A percentile compares a stretch with the other conserved stretches of the same genome.
Evolutionary conservation across 2,113 vertebrate genomes (phyloP).

Genomic region (Rattus rattus): DNA sequence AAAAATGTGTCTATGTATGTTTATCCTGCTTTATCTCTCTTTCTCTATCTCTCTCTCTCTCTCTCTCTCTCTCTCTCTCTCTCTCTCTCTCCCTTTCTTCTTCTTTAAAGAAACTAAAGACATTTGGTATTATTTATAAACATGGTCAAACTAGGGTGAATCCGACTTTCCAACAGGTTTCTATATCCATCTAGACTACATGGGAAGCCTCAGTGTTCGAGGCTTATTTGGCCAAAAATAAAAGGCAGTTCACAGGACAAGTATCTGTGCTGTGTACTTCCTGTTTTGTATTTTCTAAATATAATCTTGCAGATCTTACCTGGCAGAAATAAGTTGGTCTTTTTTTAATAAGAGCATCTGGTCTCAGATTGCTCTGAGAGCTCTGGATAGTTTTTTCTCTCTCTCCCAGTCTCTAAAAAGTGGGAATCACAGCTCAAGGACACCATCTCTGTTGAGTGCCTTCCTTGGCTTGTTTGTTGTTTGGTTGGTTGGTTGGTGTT

Average conservation of each 20-base stretch:
- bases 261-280: background rate
- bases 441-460: background rate
- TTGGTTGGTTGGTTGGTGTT: background rate
- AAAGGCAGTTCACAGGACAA: background rate
- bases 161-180: background rate
- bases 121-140: background rate
- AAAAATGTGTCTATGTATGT: background rate
- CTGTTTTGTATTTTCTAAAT: background rate
- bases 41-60: background rate
- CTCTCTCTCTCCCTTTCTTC: background rate
- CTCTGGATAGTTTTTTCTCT: background rate
- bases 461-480: background rate
- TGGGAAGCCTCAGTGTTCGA: background rate
- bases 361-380: background rate
- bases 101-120: conserved; percentile 1
- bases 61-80: background rate
- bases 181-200: background rate
- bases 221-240: background rate
- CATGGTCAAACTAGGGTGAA: background rate
- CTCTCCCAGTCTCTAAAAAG: background rate
- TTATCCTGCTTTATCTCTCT: background rate
- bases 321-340: background rate
- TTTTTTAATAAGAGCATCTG: background rate
- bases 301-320: background rate
- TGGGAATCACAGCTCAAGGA: background rate